Percentiles rank a stretch among this genome's conserved stretches.
These are phyloP conservation scores for Nomada ferruginata DNA, from an alignment of 2,888 invertebrate species.

Conservation along the genomic window DNA sequence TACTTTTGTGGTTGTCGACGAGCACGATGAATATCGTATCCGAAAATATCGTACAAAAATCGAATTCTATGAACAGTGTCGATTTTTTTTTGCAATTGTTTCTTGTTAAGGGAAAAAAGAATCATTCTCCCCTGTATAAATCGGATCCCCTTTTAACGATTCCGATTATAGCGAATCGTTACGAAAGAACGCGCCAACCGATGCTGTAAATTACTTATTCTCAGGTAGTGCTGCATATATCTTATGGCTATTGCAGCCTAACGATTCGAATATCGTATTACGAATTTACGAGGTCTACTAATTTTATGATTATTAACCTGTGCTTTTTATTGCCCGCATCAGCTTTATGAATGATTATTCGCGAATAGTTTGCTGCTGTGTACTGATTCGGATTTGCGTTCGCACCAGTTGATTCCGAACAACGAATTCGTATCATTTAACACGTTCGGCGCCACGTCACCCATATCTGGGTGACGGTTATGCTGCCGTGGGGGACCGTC, in stretches of 20 bases:
- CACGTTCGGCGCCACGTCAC: no score
- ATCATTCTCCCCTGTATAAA: not conserved
- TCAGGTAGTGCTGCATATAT: constrained; percentile 16
- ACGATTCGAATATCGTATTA: constrained; percentile 20
- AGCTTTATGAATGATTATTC: not conserved
- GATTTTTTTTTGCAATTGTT: not conserved
- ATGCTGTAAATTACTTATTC: constrained; percentile 19
- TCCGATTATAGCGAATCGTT: not conserved
- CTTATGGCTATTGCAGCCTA: constrained; percentile 4
- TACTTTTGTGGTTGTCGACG: constrained; percentile 27
- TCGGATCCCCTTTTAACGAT: not conserved
- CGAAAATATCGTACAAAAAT: not conserved
- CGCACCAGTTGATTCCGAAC: not conserved
- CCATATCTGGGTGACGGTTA: no score
- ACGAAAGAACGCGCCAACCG: not conserved
- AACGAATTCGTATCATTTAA: no score
- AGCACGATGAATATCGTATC: not conserved
- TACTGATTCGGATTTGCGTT: no score
- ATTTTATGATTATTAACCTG: constrained; percentile 29
- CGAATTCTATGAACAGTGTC: not conserved
- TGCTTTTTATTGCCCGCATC: constrained; percentile 2
- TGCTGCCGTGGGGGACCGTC: no score
- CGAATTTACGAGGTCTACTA: constrained; percentile 29
- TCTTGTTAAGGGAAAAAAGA: not conserved
- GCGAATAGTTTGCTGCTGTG: not conserved